These are phyloP conservation scores for Chrysochloris asiatica DNA, from an alignment of 2,113 vertebrate genomes.

Conservation along the genomic window DNA sequence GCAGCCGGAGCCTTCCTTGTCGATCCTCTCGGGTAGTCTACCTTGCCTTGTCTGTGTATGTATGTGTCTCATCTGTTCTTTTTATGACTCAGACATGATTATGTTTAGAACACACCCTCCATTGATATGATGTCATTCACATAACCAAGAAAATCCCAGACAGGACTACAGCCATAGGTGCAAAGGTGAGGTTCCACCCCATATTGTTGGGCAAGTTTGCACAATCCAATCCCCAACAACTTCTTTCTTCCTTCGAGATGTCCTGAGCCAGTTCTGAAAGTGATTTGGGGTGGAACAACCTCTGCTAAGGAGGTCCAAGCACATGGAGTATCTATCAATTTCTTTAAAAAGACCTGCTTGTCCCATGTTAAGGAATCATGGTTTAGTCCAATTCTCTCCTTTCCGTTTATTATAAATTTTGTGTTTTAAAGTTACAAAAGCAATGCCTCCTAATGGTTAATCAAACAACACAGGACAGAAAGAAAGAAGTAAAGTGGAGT, in stretches of 20 bases:
- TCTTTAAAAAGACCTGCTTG: not conserved
- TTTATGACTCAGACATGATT: not conserved
- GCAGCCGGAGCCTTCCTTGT: not conserved
- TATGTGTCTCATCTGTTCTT: not conserved
- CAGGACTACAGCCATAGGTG: not conserved
- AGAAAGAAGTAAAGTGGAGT: not conserved
- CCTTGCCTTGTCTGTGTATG: not conserved
- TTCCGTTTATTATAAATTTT: not conserved
- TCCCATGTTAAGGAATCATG: not conserved
- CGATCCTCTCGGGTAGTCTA: not conserved
- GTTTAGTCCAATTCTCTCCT: not conserved
- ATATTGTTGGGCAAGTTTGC: not conserved
- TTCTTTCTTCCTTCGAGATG: not conserved
- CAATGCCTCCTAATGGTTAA: not conserved
- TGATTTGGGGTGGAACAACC: not conserved
- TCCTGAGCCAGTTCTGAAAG: not conserved
- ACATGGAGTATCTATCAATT: not conserved
- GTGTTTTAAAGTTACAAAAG: not conserved
- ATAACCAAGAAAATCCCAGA: not conserved
- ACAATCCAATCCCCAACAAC: not conserved
- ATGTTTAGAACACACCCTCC: not conserved
- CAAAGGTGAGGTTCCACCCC: not conserved
- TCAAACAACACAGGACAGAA: not conserved
- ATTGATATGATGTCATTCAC: not conserved
- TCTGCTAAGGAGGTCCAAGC: not conserved